Evolutionary conservation across 2,113 vertebrate genomes (phyloP).

Genomic region (Strix uralensis): DNA sequence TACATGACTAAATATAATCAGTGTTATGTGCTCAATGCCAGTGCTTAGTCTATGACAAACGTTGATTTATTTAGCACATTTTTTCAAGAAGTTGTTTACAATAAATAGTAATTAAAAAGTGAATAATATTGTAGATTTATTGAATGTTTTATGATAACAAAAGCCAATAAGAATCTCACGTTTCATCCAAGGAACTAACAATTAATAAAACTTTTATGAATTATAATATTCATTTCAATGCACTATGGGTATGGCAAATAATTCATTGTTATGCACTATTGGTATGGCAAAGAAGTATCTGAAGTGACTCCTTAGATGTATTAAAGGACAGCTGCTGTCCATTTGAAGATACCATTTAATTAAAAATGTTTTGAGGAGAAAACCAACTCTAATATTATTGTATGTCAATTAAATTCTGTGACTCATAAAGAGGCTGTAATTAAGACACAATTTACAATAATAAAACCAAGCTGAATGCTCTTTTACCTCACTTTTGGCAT

Average conservation of each 20-base stretch:
- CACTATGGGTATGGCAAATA: neutral
- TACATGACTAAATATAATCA: neutral
- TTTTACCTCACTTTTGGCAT: neutral
- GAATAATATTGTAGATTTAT: neutral
- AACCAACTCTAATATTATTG: neutral
- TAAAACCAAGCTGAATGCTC: neutral
- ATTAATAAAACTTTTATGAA: neutral
- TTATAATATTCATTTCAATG: neutral
- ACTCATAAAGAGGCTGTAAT: neutral
- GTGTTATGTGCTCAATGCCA: neutral
- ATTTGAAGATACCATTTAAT: neutral
- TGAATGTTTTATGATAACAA: neutral
- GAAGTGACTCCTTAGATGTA: neutral
- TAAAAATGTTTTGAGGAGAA: neutral
- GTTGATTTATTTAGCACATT: neutral
- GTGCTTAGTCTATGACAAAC: neutral
- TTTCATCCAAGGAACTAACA: neutral
- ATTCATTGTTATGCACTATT: neutral
- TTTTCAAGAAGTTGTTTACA: neutral
- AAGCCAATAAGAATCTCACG: neutral
- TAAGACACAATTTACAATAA: neutral
- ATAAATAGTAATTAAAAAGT: neutral
- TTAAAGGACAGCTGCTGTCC: neutral
- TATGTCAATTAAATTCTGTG: neutral
- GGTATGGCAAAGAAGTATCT: neutral